Evolutionary conservation across 1,140 invertebrate genomes (phyloP).

Genomic region (Drosophila ananassae): DNA sequence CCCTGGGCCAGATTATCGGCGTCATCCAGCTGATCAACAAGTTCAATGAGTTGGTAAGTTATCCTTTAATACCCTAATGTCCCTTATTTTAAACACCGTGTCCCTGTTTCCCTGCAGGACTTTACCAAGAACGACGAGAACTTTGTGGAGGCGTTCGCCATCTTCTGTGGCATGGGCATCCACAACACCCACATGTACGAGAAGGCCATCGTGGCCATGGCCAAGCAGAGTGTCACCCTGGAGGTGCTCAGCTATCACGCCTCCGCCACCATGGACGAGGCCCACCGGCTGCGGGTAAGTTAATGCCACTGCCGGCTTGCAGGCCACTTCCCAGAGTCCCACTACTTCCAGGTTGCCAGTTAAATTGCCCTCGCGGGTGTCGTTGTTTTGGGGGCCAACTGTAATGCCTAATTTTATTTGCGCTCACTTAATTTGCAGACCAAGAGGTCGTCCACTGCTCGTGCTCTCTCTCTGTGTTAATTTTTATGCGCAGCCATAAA

Average conservation of each 20-base stretch:
- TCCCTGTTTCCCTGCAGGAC: conserved; percentile 36
- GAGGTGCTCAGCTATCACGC: conserved; percentile 98
- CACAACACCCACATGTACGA: conserved; percentile 99
- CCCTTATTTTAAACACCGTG: too few species aligned
- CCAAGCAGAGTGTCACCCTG: conserved; percentile 97
- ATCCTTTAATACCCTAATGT: too few species aligned
- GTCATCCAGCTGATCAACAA: conserved; percentile 97
- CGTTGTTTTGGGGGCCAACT: conserved; percentile 40
- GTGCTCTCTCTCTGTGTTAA: conserved; percentile 18
- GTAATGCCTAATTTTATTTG: conserved; percentile 74
- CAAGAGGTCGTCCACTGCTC: conserved; percentile 32
- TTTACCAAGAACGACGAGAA: conserved; percentile 97
- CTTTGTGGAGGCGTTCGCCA: conserved; percentile 97
- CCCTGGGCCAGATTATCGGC: conserved; percentile 94
- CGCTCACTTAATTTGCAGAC: conserved; percentile 65
- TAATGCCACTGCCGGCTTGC: not conserved
- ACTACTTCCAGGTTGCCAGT: conserved; percentile 4
- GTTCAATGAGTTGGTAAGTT: conserved; percentile 90
- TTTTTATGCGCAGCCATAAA: conserved; percentile 56
- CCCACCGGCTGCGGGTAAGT: conserved; percentile 91
- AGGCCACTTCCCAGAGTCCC: not conserved
- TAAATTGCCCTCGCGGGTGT: conserved; percentile 43
- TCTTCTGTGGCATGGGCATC: conserved; percentile 99
- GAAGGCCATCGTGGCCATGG: conserved; percentile 95
- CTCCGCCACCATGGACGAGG: conserved; percentile 95